Conservation (phyloP, 2,113 vertebrate species). For the Puntigrus tetrazona region DNA sequence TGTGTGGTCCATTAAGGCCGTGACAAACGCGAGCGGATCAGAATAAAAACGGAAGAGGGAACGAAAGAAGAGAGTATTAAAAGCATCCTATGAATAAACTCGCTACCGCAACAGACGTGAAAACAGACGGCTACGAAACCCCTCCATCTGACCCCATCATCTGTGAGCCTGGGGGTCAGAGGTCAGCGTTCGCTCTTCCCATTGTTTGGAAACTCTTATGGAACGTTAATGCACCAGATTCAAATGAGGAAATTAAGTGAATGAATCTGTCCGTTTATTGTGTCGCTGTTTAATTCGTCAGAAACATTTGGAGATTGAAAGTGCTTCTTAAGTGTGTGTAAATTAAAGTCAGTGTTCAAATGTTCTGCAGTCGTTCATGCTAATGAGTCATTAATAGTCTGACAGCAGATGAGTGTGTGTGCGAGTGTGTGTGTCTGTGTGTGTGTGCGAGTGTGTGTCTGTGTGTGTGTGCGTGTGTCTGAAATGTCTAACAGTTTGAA, state of each 20-base stretch:
- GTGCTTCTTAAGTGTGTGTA: not conserved
- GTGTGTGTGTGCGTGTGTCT: not conserved
- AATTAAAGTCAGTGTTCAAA: not conserved
- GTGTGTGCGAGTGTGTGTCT: not conserved
- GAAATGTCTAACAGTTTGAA: not conserved
- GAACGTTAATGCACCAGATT: not conserved
- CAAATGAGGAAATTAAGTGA: not conserved
- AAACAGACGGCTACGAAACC: not conserved
- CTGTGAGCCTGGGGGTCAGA: not conserved
- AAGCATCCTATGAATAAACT: slow-evolving; percentile 15
- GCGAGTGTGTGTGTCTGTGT: not conserved
- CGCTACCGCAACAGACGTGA: not conserved
- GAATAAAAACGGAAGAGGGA: slow-evolving; percentile 18
- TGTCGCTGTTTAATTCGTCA: not conserved
- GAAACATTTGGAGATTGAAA: not conserved
- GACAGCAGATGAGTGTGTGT: not conserved
- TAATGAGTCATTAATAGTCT: not conserved
- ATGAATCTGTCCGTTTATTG: not conserved
- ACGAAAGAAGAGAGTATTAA: slow-evolving; percentile 12
- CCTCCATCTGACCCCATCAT: not conserved
- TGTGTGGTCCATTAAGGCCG: not conserved
- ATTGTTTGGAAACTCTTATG: not conserved
- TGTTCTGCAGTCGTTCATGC: not conserved
- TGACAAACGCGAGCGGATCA: not conserved
- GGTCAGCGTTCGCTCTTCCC: not conserved